These are phyloP conservation scores for Proteles cristata DNA, from an alignment of 2,113 vertebrate genomes.

Conservation along the genomic window DNA sequence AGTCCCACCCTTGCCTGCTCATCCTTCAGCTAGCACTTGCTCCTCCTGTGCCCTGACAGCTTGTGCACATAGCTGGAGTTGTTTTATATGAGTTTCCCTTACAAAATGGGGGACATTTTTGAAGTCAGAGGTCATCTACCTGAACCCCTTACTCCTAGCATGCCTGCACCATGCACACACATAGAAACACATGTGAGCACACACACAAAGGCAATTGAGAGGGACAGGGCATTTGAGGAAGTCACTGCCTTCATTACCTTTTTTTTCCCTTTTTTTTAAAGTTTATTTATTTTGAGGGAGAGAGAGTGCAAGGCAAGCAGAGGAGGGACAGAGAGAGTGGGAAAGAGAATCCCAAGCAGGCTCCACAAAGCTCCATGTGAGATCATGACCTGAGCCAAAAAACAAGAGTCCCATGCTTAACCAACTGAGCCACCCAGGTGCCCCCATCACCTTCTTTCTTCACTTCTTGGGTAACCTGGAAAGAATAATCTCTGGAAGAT, in stretches of 20 bases:
- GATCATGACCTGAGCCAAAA: too few species aligned
- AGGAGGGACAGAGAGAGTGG: too few species aligned
- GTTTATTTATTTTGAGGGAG: too few species aligned
- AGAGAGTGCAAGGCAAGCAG: too few species aligned
- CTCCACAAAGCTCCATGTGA: too few species aligned
- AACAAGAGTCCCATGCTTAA: too few species aligned
- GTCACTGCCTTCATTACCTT: background rate
- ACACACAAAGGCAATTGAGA: background rate
- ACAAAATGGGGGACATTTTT: conserved; percentile 16
- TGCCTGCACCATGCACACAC: background rate
- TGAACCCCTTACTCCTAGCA: background rate
- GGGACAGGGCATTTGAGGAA: background rate
- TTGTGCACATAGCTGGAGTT: background rate
- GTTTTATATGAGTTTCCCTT: background rate
- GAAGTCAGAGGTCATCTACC: background rate
- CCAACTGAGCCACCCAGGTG: background rate
- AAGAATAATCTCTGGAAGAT: background rate
- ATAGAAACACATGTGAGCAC: background rate
- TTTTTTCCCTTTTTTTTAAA: background rate
- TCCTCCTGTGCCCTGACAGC: background rate
- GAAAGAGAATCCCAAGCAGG: too few species aligned
- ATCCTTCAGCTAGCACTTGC: background rate
- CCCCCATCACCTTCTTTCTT: background rate
- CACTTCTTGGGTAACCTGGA: background rate
- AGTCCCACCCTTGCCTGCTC: background rate